A percentile compares a stretch with the other conserved stretches of the same genome.
Conservation (phyloP, 2,113 vertebrate genomes). For the Neolamprologus devosi region DNA sequence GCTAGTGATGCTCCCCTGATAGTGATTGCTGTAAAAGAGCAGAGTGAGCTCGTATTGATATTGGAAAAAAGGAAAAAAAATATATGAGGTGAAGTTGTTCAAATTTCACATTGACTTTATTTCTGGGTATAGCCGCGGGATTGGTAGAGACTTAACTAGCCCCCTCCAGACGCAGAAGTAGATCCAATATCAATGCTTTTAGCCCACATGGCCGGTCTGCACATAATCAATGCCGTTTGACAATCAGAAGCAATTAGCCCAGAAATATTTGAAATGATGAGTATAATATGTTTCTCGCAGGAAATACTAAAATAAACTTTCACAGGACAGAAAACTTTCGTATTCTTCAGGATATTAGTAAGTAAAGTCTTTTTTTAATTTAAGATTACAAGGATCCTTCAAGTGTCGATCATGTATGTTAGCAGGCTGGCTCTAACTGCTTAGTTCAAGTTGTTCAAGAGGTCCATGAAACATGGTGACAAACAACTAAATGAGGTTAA, state of each 20-base stretch:
- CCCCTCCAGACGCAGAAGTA: constrained; percentile 16
- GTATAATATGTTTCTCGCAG: neutral
- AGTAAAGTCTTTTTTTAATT: neutral
- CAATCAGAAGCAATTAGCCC: constrained; percentile 47
- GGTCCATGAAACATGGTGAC: neutral
- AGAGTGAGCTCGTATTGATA: constrained; percentile 30
- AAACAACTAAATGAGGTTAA: neutral
- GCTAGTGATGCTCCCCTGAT: constrained; percentile 44
- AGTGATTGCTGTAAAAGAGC: constrained; percentile 49
- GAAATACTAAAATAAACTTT: neutral
- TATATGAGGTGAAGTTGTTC: constrained; percentile 53
- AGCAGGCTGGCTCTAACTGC: neutral
- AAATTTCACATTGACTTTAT: constrained; percentile 61
- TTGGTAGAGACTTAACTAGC: constrained; percentile 31
- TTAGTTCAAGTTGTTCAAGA: neutral
- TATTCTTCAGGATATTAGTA: neutral
- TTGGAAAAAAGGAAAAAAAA: neutral
- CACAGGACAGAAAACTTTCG: neutral
- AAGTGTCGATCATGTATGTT: neutral
- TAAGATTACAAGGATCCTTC: neutral
- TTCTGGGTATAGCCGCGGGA: constrained; percentile 13
- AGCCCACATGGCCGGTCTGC: constrained; percentile 40
- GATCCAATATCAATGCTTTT: constrained; percentile 59
- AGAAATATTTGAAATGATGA: constrained; percentile 11
- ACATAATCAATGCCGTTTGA: constrained; percentile 58